Conservation (phyloP, 2,113 vertebrate species). For the Gambusia holbrooki region DNA sequence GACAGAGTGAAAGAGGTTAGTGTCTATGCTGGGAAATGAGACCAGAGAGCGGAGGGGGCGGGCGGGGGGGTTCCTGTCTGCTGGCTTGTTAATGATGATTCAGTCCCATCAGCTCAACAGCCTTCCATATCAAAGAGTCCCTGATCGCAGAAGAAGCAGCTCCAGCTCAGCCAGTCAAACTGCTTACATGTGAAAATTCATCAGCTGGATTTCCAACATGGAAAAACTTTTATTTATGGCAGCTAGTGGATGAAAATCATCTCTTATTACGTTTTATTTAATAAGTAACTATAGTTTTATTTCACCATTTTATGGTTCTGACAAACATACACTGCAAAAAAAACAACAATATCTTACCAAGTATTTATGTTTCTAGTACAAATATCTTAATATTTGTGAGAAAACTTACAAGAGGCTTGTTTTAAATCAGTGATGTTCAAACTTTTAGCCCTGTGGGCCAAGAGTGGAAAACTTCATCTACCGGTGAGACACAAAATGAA, state of each 20-base stretch:
- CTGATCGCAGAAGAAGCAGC: conserved; percentile 35
- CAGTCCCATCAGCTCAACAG: conserved; percentile 76
- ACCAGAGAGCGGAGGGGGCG: conserved; percentile 50
- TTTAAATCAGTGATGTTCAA: too few species aligned
- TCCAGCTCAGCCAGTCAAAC: conserved; percentile 3
- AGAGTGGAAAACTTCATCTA: too few species aligned
- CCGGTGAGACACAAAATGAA: too few species aligned
- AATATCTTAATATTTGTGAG: too few species aligned
- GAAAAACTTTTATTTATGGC: not conserved
- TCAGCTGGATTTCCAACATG: not conserved
- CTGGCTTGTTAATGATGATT: conserved; percentile 78
- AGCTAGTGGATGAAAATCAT: not conserved
- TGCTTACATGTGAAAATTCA: not conserved
- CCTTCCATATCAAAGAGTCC: conserved; percentile 62
- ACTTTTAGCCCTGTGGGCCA: too few species aligned
- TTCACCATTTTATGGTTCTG: not conserved
- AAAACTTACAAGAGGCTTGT: too few species aligned
- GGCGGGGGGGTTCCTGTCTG: conserved; percentile 62
- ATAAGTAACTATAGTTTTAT: not conserved
- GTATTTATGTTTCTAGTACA: too few species aligned
- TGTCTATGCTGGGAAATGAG: conserved; percentile 79
- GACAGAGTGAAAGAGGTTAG: conserved; percentile 78
- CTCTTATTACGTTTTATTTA: not conserved
- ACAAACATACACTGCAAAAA: too few species aligned
- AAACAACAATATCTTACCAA: too few species aligned